These are phyloP conservation scores for Zophobas atratus DNA, from an alignment of 1,140 invertebrate species.

Conservation along the genomic window DNA sequence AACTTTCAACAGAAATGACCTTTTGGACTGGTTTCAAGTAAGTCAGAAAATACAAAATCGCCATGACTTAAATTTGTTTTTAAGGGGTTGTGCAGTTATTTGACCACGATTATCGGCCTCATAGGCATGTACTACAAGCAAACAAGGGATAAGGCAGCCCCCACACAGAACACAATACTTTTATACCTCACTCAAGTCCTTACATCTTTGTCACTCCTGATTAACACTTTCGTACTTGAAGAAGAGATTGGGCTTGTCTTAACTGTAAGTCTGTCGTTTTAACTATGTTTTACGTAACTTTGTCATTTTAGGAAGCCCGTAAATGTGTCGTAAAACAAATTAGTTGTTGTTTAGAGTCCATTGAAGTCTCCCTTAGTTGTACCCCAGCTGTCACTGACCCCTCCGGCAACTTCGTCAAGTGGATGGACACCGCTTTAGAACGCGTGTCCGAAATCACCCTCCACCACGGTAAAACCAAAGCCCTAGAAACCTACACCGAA, in stretches of 20 bases:
- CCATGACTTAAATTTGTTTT: neutral
- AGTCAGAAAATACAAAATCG: neutral
- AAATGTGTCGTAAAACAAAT: constrained; percentile 55
- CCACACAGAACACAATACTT: neutral
- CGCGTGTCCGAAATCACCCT: constrained; percentile 57
- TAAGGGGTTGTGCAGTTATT: constrained; percentile 2
- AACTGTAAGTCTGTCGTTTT: neutral
- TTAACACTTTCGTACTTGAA: constrained; percentile 9
- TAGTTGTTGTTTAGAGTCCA: constrained; percentile 52
- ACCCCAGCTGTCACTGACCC: neutral
- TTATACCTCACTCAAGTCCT: constrained; percentile 28
- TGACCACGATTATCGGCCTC: constrained; percentile 4
- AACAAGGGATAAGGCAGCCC: neutral
- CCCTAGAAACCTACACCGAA: constrained; percentile 41
- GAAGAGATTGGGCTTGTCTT: constrained; percentile 3
- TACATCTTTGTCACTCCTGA: constrained; percentile 13
- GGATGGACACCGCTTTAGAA: constrained; percentile 61
- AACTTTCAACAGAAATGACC: neutral
- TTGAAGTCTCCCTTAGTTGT: constrained; percentile 39
- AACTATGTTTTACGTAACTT: neutral
- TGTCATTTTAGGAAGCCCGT: constrained; percentile 53
- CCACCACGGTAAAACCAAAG: constrained; percentile 33
- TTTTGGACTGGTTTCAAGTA: constrained; percentile 30
- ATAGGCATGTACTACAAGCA: constrained; percentile 1
- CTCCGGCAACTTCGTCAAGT: constrained; percentile 60